Evolutionary conservation across 2,797 vertebrate genomes (phyloP), one percentile per base, ranked within the genome.

Genomic region (Aplochiton taeniatus): DNA sequence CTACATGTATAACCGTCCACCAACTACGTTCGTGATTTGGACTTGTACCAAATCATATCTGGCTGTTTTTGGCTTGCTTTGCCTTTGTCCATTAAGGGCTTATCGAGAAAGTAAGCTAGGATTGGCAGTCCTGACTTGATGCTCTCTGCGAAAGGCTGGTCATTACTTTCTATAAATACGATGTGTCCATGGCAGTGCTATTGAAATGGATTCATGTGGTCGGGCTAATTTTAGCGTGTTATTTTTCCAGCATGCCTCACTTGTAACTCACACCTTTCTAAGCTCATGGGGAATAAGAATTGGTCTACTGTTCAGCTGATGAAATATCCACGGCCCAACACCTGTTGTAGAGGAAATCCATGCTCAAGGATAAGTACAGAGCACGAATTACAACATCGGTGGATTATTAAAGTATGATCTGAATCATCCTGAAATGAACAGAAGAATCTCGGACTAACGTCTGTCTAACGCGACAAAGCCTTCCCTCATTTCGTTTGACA

Each of bases 131-230:
- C 17, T 11, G 41, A 73, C 67, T 66, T 60, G 17, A 44, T 65
- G 42, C 57, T 62, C 51, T 72, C 74, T 52, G 57, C 8, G 58
- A 72, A 74, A 76, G 68, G 59, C 68, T 80, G 70, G 82, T 74
- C 63, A 66, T 83, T 76, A 83, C 72, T 0, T 17, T 19, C 85
- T 85, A 86, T 87, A 89, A 88, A 89, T 88, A 88, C 84, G 84
- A 83, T 18, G 31, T 70, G 77, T 70, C 65, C 72, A 84, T 73
- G 75, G 75, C 68, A 72, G 78, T 75, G 65, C 76, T 48, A 0
- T 68, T 66, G 68, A 64, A 42, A 67, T 68, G 77, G 19, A 20
- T 81, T 69, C 77, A 74, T 83, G 66, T 68, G 49, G 61, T 53
- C 45, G n/a, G 11, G 74, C 74, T 83, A 77, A 84, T 83, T 86